phyloP scores from a whole-genome alignment of 2,113 vertebrate genomes.

The Sylvicapra grimmia region DNA sequence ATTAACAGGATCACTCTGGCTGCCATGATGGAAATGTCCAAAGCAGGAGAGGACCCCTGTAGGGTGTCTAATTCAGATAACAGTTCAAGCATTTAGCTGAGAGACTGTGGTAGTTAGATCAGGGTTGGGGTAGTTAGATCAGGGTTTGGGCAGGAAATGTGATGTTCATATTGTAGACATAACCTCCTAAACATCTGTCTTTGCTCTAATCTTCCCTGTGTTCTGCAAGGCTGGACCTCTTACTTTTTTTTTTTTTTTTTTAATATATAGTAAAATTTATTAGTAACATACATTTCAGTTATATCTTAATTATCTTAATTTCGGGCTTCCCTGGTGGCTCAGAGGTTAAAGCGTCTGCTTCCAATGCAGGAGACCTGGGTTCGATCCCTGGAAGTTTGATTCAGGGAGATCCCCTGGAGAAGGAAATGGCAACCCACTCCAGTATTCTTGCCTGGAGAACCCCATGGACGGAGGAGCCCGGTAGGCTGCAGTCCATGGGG shows the following conservation, averaged over 20 bases:
- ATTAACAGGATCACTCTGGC: background rate
- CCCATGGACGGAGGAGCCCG: too few species aligned
- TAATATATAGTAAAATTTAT: background rate
- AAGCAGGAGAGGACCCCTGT: background rate
- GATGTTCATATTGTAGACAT: background rate
- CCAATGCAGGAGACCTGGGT: too few species aligned
- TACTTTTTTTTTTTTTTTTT: background rate
- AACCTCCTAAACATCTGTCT: background rate
- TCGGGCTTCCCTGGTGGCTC: too few species aligned
- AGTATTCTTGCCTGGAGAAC: too few species aligned
- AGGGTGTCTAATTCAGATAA: background rate
- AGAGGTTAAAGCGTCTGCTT: too few species aligned
- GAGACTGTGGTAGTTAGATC: background rate
- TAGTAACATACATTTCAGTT: background rate
- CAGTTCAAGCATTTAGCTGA: background rate
- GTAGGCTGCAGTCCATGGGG: too few species aligned
- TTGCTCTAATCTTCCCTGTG: background rate
- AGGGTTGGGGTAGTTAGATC: background rate
- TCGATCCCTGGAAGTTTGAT: too few species aligned
- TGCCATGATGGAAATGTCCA: background rate
- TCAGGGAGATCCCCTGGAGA: too few species aligned
- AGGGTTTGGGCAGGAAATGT: background rate
- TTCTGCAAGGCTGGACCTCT: background rate
- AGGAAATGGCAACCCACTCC: too few species aligned
- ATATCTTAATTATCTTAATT: background rate